A percentile compares a stretch with the other conserved stretches of the same genome.
phyloP scores from a whole-genome alignment of 2,888 invertebrate species.

The Acleris cristana region DNA sequence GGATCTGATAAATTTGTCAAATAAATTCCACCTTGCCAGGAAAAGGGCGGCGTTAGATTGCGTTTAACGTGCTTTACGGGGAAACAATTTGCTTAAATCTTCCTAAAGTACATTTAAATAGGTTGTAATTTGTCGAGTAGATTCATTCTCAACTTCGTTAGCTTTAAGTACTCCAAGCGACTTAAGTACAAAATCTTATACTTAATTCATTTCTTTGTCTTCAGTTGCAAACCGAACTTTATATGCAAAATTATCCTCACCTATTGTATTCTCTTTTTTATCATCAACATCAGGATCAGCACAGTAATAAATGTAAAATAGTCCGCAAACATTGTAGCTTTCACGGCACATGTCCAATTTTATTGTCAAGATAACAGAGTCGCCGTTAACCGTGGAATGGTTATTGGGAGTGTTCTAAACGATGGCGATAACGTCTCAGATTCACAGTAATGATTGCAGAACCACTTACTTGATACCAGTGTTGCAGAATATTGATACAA shows the following conservation, averaged over 20 bases:
- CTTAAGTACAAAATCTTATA: neutral
- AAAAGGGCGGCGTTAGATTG: constrained; percentile 30
- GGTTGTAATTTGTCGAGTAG: constrained; percentile 19
- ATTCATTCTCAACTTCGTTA: constrained; percentile 3
- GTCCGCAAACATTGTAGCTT: constrained; percentile 7
- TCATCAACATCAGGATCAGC: neutral
- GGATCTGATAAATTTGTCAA: constrained; percentile 35
- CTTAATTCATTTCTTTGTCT: neutral
- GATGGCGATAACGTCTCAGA: constrained; percentile 19
- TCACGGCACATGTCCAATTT: constrained; percentile 26
- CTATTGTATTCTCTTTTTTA: neutral
- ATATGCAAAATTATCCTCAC: neutral
- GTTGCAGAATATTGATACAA: constrained; percentile 7
- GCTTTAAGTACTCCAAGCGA: neutral
- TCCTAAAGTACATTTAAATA: constrained; percentile 25
- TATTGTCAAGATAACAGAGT: constrained; percentile 23
- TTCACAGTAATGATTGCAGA: constrained; percentile 27
- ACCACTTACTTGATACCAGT: constrained; percentile 20
- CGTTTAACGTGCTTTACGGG: constrained; percentile 24
- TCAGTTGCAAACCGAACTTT: neutral
- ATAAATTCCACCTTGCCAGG: constrained; percentile 23
- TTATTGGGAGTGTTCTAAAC: constrained; percentile 19
- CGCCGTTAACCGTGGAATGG: constrained; percentile 26
- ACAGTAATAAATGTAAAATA: neutral
- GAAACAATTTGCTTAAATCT: constrained; percentile 35